Evolutionary conservation across 2,888 invertebrate genomes (phyloP), one percentile per base, ranked within the genome.

Genomic region (Coelinius sp.): DNA sequence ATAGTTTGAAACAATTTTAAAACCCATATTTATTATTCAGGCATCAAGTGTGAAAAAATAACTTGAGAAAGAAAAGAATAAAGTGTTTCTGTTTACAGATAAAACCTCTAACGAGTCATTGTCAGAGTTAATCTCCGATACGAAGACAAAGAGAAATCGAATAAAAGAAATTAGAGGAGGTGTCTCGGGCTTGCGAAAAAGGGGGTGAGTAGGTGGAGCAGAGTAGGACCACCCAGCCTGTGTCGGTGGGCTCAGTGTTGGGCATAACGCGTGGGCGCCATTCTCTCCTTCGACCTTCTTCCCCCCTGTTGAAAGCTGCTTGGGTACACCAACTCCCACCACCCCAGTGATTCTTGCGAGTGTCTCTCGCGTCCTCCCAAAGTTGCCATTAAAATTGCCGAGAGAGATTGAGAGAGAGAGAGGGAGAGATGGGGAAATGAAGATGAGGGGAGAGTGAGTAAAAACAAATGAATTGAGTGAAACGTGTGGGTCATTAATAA

Each of bases 191-290:
- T 70, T 73, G 69, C 24, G 70, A 53, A 77, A 75, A 77, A 79
- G 80, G 79, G 85, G 82, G 82, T 82, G 86, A 84, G 86, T 86
- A 82, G 86, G 86, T 86, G 86, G 85, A 84, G 84, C 81, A 78
- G 81, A 76, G 75, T 79, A 80, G 84, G 87, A 87, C 87, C 87
- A 87, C 87, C 87, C 87, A 87, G 84, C 80, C 84, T 80, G 86
- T 85, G 86, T 86, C 83, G 83, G 84, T 81, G 81, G 84, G 82
- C 56, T 65, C 24, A 84, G 82, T 83, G 84, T 85, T 84, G 86
- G n/a, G 85, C 84, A 85, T 84, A 84, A 83, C 82, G 86, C 86
- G 87, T 86, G 86, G 86, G 86, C 85, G 87, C 85, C 84, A 83
- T 85, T 83, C 82, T 77, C 73, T 76, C 76, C 74, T 77, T 53